Evolutionary conservation across 2,888 invertebrate species (phyloP), one percentile per base, ranked within the genome.

Genomic region (Ischnus inquisitorius): DNA sequence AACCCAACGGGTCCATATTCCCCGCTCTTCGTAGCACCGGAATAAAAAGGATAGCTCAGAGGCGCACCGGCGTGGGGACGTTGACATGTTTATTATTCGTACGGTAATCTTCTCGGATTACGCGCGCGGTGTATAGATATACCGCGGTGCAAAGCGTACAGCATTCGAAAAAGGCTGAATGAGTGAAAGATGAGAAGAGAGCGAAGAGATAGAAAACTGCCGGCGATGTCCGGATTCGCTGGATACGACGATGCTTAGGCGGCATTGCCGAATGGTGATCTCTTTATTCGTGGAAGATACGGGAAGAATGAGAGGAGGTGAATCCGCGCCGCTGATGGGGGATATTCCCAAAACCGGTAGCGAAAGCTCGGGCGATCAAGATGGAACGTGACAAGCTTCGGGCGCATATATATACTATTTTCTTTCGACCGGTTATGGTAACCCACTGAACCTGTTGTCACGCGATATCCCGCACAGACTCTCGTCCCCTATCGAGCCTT

Each of bases 31-130:
- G 14, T 51, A 34, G 69, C 51, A 16, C 5, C 39, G 39, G 34
- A 41, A 68, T 19, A 51, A 28, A 48, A 48, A 48, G n/a, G 48
- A 22, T 10, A 8, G 48, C 43, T 2, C 8, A 10, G 46, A 76
- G 86, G 69, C 71, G 85, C 46, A 41, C 34, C 34, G 6, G 8
- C 34, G 34, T 34, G 34, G 34, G 71, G 85, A 87, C 88, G 88
- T 91, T 90, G 91, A 91, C 91, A 91, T 90, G 90, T 91, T 91
- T 91, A 91, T 91, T 91, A 84, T 84, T 91, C 91, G 86, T 86
- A 85, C 79, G 80, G 89, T 90, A 90, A 91, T 91, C 91, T 89
- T 91, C 91, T 91, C 91, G 89, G 90, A 91, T 91, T 91, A 91
- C 89, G 88, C 86, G 88, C 67, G 83, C 81, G 16, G 60, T 54